Base-by-base conservation (phyloP, 2,113 vertebrate genomes). In the Psilopogon haemacephalus region DNA sequence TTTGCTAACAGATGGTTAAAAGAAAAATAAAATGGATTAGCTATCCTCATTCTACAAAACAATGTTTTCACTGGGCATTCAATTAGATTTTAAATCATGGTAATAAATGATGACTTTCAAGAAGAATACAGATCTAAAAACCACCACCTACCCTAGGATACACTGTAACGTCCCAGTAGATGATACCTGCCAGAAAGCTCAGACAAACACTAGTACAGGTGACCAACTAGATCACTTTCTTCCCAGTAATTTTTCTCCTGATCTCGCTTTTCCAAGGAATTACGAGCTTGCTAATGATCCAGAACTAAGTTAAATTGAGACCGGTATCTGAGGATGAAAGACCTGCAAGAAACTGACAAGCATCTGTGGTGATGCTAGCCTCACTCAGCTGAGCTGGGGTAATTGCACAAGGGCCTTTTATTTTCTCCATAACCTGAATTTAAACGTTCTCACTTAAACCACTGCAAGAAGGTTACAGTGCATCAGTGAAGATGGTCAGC, bases 81-180 rank as follows among this genome's bases (percentile, higher is more conserved):
- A 84, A 50, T 38, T 50, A 1, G 50, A n/a, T 56, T 50, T 73
- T 44, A 55, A 77, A 55, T 80, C 69, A 56, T 15, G 55, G 7
- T n/a, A n/a, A n/a, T n/a, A 91, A 84, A 58, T 59, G 89, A 77
- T 18, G 3, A 30, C 70, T 82, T 80, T 74, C 46, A 52, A 46
- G 32, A 65, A 76, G 59, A 68, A 48, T 12, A 20, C 7, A 42
- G 18, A 10, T 67, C 40, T 88, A 32, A 32, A 40, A 74, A 28
- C 30, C n/a, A 81, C 12, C 9, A 37, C 10, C 30, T 3, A 3
- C 23, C 26, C 6, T 37, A 38, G 38, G 40, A 4, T 14, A 24
- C 1, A 46, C 2, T 3, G 0, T 38, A 64, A n/a, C 2, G 20
- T 10, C 24, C 11, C 48, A 27, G 12, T 17, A 67, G 32, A 2